Evolutionary conservation across 2,113 vertebrate genomes (phyloP).

Genomic region (Megaceryle torquata): DNA sequence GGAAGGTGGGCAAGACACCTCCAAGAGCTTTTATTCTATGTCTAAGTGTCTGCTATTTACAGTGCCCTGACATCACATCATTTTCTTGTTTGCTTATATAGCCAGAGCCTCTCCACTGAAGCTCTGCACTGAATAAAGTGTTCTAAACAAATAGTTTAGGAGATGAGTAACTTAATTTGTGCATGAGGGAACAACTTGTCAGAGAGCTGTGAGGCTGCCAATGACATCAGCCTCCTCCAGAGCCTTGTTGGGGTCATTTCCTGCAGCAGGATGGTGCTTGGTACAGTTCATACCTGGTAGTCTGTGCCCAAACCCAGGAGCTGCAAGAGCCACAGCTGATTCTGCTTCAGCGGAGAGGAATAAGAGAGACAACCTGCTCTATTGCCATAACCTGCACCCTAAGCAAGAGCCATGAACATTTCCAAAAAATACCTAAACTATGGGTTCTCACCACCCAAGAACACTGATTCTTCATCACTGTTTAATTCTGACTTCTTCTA

Average conservation of each 20-base stretch:
- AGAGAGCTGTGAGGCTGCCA: background rate
- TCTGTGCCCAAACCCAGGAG: background rate
- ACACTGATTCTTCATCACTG: background rate
- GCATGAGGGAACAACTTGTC: background rate
- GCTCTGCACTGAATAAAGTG: background rate
- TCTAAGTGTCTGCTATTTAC: background rate
- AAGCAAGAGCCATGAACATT: background rate
- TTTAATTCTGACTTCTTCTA: background rate
- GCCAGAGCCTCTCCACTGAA: background rate
- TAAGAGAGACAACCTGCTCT: background rate
- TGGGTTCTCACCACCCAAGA: background rate
- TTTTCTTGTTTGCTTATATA: background rate
- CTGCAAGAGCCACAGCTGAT: background rate
- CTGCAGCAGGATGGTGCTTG: accelerated
- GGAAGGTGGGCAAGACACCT: background rate
- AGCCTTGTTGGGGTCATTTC: accelerated
- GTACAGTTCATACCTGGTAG: background rate
- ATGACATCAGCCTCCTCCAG: background rate
- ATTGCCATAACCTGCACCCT: background rate
- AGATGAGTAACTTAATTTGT: background rate
- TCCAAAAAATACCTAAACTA: background rate
- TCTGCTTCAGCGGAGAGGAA: background rate
- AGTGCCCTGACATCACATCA: background rate
- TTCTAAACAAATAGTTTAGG: background rate
- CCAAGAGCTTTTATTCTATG: background rate